phyloP scores from a whole-genome alignment of 2,113 vertebrate species.

The Pogona vitticeps region DNA sequence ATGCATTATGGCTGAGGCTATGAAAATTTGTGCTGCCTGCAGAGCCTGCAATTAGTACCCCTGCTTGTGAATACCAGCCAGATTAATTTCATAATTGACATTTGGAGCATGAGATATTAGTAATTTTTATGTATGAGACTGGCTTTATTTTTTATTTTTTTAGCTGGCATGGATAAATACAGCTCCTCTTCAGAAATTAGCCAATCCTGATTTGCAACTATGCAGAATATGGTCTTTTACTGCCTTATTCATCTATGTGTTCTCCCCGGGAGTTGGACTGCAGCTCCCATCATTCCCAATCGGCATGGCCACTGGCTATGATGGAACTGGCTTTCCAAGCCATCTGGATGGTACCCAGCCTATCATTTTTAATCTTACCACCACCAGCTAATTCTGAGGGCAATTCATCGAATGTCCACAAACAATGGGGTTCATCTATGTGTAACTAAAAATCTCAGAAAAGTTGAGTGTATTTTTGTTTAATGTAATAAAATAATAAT shows the following conservation, averaged over 20 bases:
- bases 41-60: constrained; percentile 50
- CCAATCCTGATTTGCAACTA: background rate
- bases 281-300: background rate
- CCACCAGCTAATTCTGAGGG: constrained; percentile 28
- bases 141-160: background rate
- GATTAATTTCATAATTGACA: constrained; percentile 63
- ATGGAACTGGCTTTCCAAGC: background rate
- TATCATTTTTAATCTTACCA: constrained; percentile 33
- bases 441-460: background rate
- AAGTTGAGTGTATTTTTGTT: too few species aligned
- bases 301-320: background rate
- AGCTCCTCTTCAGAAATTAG: background rate
- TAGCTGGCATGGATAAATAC: constrained; percentile 21
- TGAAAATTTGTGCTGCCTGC: constrained; percentile 44
- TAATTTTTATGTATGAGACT: constrained; percentile 47
- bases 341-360: background rate
- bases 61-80: constrained; percentile 54
- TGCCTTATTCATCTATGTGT: background rate
- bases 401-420: background rate
- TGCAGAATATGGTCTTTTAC: background rate
- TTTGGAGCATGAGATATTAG: constrained; percentile 48
- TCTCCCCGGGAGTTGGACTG: background rate
- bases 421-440: background rate
- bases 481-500: too few species aligned
- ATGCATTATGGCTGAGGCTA: constrained; percentile 39